These are phyloP conservation scores for Diorhabda sublineata DNA, from an alignment of 1,140 invertebrate species.

Conservation along the genomic window DNA sequence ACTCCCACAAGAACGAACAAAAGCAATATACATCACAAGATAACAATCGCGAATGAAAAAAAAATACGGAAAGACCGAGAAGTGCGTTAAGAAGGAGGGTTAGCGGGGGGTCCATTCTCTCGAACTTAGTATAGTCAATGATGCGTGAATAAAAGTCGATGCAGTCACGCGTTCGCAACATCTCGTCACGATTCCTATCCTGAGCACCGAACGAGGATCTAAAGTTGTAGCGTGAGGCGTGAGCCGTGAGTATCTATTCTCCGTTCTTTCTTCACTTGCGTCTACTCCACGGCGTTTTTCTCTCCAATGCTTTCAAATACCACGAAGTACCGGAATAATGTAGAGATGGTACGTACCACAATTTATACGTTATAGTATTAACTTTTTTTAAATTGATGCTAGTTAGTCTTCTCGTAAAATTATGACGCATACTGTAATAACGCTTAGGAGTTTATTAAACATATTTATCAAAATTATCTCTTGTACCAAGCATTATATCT, in stretches of 20 bases:
- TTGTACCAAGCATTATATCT: too few relatives aligned
- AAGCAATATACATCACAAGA: slow-evolving; percentile 1
- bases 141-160: slow-evolving; percentile 27
- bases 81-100: slow-evolving; percentile 3
- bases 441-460: too few relatives aligned
- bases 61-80: not conserved
- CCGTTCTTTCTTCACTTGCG: not conserved
- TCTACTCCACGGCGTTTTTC: not conserved
- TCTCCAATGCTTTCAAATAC: slow-evolving; percentile 18
- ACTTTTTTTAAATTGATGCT: too few relatives aligned
- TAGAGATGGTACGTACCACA: not conserved
- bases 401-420: too few relatives aligned
- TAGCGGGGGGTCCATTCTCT: slow-evolving; percentile 1
- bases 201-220: not conserved
- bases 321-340: slow-evolving; percentile 18
- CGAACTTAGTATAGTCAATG: slow-evolving; percentile 18
- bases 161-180: slow-evolving; percentile 26
- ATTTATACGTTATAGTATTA: too few relatives aligned
- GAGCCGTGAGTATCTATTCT: not conserved
- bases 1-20: slow-evolving; percentile 1
- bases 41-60: not conserved
- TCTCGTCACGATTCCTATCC: slow-evolving; percentile 22
- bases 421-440: too few relatives aligned
- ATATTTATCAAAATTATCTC: too few relatives aligned
- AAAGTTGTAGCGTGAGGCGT: not conserved